Evolutionary conservation across 1,140 invertebrate genomes (phyloP).

Genomic region (Zaprionus kolodkinae): DNA sequence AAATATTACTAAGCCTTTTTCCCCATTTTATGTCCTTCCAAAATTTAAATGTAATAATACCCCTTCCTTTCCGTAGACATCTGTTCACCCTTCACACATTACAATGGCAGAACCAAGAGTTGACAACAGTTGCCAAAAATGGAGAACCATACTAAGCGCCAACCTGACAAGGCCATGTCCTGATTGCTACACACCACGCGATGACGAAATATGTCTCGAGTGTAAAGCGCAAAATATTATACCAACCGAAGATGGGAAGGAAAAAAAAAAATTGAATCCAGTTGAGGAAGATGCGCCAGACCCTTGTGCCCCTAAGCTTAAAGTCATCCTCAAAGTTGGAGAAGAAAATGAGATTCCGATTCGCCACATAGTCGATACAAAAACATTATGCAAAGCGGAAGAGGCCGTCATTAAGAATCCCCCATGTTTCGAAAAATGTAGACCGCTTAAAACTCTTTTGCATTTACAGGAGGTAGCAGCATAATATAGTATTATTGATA

Average conservation of each 20-base stretch:
- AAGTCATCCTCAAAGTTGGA: no score
- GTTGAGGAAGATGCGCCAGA: conserved; percentile 11
- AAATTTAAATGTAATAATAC: conserved; percentile 14
- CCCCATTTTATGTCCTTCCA: neutral
- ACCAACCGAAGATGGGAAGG: neutral
- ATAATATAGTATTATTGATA: neutral
- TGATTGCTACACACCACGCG: conserved; percentile 36
- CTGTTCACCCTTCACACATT: neutral
- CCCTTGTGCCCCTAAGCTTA: no score
- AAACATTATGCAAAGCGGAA: conserved; percentile 44
- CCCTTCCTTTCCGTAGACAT: neutral
- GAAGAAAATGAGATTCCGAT: neutral
- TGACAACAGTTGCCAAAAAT: conserved; percentile 42
- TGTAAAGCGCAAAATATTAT: neutral
- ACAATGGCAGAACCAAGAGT: conserved; percentile 36
- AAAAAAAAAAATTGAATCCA: neutral
- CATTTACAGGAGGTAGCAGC: conserved; percentile 56
- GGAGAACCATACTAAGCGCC: conserved; percentile 8
- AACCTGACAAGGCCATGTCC: conserved; percentile 8
- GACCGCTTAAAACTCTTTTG: conserved; percentile 39
- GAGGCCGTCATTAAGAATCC: conserved; percentile 23
- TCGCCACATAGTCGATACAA: conserved; percentile 34
- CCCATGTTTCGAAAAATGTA: conserved; percentile 50
- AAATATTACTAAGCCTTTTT: neutral
- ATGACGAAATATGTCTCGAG: conserved; percentile 42